Percentiles rank a stretch among this genome's conserved stretches.
phyloP scores from a whole-genome alignment of 2,888 invertebrate genomes.

The Chalcosyrphus nemorum region DNA sequence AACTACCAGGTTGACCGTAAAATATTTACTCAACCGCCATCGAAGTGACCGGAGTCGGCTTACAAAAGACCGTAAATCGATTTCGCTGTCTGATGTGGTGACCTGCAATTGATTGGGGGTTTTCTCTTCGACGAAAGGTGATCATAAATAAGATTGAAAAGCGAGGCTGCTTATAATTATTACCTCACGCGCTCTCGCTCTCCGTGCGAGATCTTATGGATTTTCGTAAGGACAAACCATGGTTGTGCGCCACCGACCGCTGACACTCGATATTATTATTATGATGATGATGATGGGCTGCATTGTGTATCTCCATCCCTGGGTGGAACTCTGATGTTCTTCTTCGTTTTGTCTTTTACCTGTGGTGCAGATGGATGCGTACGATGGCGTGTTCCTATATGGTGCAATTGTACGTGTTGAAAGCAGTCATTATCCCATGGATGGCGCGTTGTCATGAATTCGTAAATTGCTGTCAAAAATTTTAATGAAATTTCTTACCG shows the following conservation, averaged over 20 bases:
- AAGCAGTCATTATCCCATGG: constrained; percentile 38
- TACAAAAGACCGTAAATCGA: constrained; percentile 15
- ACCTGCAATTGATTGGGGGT: constrained; percentile 61
- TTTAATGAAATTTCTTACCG: constrained; percentile 58
- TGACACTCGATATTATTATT: constrained; percentile 42
- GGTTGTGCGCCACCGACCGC: constrained; percentile 4
- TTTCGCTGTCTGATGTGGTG: constrained; percentile 8
- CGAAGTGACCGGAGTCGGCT: constrained; percentile 10
- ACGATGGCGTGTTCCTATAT: constrained; percentile 35
- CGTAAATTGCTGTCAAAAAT: constrained; percentile 52
- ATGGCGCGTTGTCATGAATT: neutral
- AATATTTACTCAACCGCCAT: constrained; percentile 68
- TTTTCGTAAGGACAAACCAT: constrained; percentile 6
- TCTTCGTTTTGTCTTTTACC: no score
- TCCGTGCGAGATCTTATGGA: constrained; percentile 43
- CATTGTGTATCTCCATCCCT: constrained; percentile 18
- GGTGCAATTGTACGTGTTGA: constrained; percentile 48
- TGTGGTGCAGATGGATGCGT: constrained; percentile 20
- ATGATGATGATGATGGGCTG: constrained; percentile 35
- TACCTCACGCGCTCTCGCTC: constrained; percentile 40
- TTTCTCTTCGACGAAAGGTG: constrained; percentile 24
- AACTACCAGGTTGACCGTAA: constrained; percentile 56
- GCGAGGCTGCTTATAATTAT: constrained; percentile 46
- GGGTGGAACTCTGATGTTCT: constrained; percentile 4
- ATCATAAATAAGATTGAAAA: constrained; percentile 48